phyloP scores from a whole-genome alignment of 2,888 invertebrate genomes.

The Omphaloscelis lunosa region DNA sequence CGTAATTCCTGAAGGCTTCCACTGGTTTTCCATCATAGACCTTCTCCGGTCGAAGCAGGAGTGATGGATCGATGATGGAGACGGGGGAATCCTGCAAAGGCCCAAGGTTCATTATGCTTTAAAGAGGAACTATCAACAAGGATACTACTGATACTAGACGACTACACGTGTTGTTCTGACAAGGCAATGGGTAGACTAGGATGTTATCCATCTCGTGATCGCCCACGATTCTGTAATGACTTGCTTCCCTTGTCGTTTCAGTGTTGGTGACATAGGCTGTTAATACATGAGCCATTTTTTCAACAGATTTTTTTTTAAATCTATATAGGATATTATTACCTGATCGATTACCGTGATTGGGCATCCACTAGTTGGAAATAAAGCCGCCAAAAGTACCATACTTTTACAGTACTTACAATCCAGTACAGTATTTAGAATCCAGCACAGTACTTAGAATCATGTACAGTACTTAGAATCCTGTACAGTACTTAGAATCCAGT shows the following conservation, averaged over 20 bases:
- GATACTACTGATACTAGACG: background rate
- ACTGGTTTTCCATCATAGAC: constrained; percentile 93
- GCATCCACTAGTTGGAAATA: background rate
- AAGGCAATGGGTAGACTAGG: constrained; percentile 21
- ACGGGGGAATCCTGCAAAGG: constrained; percentile 73
- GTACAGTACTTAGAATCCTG: too few relatives aligned
- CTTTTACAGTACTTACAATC: too few relatives aligned
- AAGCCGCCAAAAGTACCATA: background rate
- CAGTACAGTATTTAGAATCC: too few relatives aligned
- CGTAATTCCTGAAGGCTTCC: constrained; percentile 95
- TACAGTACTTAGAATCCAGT: too few relatives aligned
- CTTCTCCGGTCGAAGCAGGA: constrained; percentile 94
- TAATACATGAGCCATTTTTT: constrained; percentile 26
- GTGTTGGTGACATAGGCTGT: constrained; percentile 38
- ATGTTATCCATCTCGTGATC: constrained; percentile 21
- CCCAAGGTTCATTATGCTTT: constrained; percentile 40
- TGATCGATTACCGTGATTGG: background rate
- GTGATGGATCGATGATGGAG: constrained; percentile 87
- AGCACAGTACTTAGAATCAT: too few relatives aligned
- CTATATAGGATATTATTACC: background rate
- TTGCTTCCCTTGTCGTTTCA: constrained; percentile 40
- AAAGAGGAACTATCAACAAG: background rate
- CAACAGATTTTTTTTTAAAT: background rate
- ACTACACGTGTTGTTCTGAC: constrained; percentile 11
- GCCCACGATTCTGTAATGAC: constrained; percentile 29